Base-by-base conservation (phyloP, 2,888 invertebrate species). In the Meghimatium bilineatum region DNA sequence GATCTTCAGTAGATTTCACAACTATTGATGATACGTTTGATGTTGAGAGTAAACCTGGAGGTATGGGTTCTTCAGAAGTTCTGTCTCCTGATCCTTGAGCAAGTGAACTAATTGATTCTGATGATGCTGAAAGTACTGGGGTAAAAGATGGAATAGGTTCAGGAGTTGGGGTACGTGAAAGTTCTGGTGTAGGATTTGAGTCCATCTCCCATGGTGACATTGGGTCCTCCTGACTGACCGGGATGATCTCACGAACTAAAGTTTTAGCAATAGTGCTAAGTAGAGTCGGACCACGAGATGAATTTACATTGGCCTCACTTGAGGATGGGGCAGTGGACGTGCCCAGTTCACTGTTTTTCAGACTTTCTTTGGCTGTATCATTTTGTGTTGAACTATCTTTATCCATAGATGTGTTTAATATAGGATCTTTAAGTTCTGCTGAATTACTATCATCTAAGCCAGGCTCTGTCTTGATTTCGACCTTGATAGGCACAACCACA, bases 171-270 rank as follows among this genome's bases (percentile, higher is more conserved):
- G 84, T 84, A n/a, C 84, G 84, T 36, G 84, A 84, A 23, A 84
- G 75, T 76, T 80, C 84, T 29, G 84, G 84, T 34, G 84, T 84
- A 26, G 84, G 84, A 67, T 84, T 84, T n/a, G 84, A 84, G 67
- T 84, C 84, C 84, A 84, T 84, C n/a, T 84, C 84, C 84, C 84
- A 84, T 0, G 84, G 80, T 17, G 84, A 80, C 56, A 63, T 76
- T 20, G 84, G 84, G 38, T 84, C 84, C 29, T 83, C 83, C 36
- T 76, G 76, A 26, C 71, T 71, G 29, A 80, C 76, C 32, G 84
- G 80, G 12, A 84, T 80, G 12, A 80, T 69, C 36, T 84, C 80
- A 5, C 80, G 67, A 5, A 71, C 76, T 14, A 80, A 49, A 26
- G 75, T 80, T 20, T 67, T 69, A 29, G 67, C 67, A 32, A 80